These are phyloP conservation scores for Peromyscus maniculatus DNA, from an alignment of 2,113 vertebrate species.

Conservation along the genomic window DNA sequence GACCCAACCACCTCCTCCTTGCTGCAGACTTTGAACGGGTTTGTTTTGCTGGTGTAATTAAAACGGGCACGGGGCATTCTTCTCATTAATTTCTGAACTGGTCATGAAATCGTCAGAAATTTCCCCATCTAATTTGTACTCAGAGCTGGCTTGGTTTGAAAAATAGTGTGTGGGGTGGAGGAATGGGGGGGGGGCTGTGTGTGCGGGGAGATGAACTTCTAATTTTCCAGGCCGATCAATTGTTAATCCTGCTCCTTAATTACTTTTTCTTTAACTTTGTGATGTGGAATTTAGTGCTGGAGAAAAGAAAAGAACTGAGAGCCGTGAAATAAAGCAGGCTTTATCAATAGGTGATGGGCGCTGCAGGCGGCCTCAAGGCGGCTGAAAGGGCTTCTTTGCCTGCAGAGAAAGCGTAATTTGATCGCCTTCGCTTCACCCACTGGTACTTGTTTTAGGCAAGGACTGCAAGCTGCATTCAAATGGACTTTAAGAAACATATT, in stretches of 20 bases:
- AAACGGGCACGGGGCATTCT: conserved; percentile 57
- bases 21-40: neutral
- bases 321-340: conserved; percentile 90
- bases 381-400: conserved; percentile 87
- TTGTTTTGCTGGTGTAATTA: conserved; percentile 59
- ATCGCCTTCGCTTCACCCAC: conserved; percentile 86
- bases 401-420: conserved; percentile 89
- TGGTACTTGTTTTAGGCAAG: conserved; percentile 83
- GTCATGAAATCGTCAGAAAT: conserved; percentile 74
- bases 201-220: conserved; percentile 79
- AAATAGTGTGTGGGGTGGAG: conserved; percentile 51
- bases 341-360: conserved; percentile 90
- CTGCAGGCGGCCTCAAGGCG: conserved; percentile 85
- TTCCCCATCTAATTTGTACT: conserved; percentile 79
- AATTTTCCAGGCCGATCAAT: conserved; percentile 89
- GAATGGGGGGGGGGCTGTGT: neutral
- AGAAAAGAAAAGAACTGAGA: conserved; percentile 89
- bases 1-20: neutral
- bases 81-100: conserved; percentile 81
- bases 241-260: conserved; percentile 91
- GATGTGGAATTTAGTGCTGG: conserved; percentile 90
- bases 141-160: conserved; percentile 66
- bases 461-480: conserved; percentile 86
- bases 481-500: conserved; percentile 77
- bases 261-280: conserved; percentile 89